Conservation (phyloP, 2,113 vertebrate genomes). For the Clarias gariepinus region DNA sequence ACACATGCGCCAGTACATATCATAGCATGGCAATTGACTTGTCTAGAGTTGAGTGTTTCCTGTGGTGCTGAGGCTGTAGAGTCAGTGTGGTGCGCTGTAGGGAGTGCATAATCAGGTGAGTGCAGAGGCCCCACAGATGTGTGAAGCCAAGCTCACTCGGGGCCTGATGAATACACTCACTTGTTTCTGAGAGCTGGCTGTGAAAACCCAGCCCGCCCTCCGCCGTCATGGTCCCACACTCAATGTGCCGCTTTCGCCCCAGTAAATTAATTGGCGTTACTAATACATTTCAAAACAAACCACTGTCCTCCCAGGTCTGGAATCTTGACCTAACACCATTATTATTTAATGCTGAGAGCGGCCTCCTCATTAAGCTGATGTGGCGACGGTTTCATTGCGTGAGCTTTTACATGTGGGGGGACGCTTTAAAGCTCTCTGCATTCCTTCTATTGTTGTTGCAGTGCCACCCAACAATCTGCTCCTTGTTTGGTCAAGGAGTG, state of each 20-base stretch:
- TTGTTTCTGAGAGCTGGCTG: conserved; percentile 45
- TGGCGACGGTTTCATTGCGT: conserved; percentile 63
- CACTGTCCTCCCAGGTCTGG: conserved; percentile 65
- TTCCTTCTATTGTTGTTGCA: conserved; percentile 35
- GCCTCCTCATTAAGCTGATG: conserved; percentile 69
- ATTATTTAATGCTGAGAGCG: conserved; percentile 74
- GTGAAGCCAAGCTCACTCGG: conserved; percentile 44
- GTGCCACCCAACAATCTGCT: conserved; percentile 36
- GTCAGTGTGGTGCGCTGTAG: conserved; percentile 6
- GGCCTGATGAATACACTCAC: conserved; percentile 52
- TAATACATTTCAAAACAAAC: conserved; percentile 75
- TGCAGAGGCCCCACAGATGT: conserved; percentile 50
- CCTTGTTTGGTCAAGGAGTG: conserved; percentile 37
- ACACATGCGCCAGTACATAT: conserved; percentile 3
- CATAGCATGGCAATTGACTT: conserved; percentile 16
- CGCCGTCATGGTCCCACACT: conserved; percentile 59
- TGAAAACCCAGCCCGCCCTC: conserved; percentile 48
- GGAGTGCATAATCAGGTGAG: conserved; percentile 47
- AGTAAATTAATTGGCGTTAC: conserved; percentile 81
- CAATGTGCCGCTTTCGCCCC: conserved; percentile 64
- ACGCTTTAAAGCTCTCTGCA: conserved; percentile 27
- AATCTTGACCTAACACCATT: conserved; percentile 74
- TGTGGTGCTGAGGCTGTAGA: conserved; percentile 20
- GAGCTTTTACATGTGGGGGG: conserved; percentile 31
- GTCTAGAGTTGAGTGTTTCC: not conserved